Conservation (phyloP, 2,888 invertebrate species). For the Ophraella communa region DNA sequence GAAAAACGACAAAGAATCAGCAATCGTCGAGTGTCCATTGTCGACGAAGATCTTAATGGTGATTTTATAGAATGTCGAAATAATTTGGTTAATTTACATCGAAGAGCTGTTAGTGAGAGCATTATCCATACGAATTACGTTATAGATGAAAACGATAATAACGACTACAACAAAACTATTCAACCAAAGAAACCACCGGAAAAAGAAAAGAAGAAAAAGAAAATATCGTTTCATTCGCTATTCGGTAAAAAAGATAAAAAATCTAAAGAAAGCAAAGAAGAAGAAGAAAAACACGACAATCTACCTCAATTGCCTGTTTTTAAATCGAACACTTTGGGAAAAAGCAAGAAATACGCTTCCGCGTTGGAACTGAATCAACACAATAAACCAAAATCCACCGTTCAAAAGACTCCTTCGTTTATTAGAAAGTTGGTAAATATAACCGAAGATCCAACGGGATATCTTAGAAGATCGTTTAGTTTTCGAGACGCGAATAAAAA, state of each 20-base stretch:
- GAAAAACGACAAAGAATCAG: conserved; percentile 37
- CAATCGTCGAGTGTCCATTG: conserved; percentile 41
- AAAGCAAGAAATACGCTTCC: conserved; percentile 47
- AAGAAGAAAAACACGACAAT: conserved; percentile 49
- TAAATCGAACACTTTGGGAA: conserved; percentile 37
- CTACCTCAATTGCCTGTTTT: conserved; percentile 44
- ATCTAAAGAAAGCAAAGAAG: conserved; percentile 43
- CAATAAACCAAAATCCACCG: conserved; percentile 15
- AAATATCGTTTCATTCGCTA: conserved; percentile 47
- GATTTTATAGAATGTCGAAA: conserved; percentile 39
- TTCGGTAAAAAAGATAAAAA: conserved; percentile 48
- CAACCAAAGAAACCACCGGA: conserved; percentile 34
- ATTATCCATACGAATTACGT: conserved; percentile 2
- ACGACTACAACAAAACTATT: conserved; percentile 17
- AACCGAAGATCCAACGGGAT: conserved; percentile 50
- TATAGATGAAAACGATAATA: conserved; percentile 45
- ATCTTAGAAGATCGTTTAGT: conserved; percentile 55
- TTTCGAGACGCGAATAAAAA: conserved; percentile 53
- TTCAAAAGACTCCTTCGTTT: conserved; percentile 52
- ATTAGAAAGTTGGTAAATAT: conserved; percentile 52
- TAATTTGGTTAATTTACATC: conserved; percentile 34
- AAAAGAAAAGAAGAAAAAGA: conserved; percentile 47
- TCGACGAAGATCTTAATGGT: conserved; percentile 38
- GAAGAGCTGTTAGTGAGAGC: conserved; percentile 31
- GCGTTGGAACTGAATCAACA: conserved; percentile 48